Evolutionary conservation across 2,797 vertebrate genomes (phyloP).

Genomic region (Malacoctenus gilli): DNA sequence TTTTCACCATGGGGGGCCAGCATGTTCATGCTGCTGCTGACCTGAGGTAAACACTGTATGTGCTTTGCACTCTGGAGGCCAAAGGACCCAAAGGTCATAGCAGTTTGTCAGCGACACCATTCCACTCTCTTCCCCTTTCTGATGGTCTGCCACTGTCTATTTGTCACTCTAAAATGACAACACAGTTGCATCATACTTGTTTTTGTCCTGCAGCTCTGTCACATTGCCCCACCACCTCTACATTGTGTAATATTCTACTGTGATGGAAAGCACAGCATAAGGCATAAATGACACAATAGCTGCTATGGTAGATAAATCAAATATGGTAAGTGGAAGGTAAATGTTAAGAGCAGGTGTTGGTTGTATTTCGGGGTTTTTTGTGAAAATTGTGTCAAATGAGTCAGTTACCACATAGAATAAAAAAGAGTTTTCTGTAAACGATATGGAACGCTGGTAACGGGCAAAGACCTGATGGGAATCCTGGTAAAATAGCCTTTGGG

Average conservation of each 20-base stretch:
- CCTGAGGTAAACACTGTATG: conserved; percentile 75
- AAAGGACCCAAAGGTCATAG: conserved; percentile 75
- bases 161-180: conserved; percentile 82
- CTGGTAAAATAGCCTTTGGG: conserved; percentile 83
- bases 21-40: conserved; percentile 61
- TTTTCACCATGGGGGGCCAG: conserved; percentile 31
- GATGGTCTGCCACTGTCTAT: conserved; percentile 80
- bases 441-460: conserved; percentile 86
- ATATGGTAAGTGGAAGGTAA: conserved; percentile 36
- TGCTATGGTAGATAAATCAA: conserved; percentile 42
- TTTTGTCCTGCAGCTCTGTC: conserved; percentile 70
- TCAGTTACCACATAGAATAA: conserved; percentile 81
- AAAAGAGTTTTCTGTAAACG: conserved; percentile 84
- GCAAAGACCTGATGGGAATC: conserved; percentile 82
- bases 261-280: conserved; percentile 35
- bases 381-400: conserved; percentile 75
- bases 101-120: conserved; percentile 79
- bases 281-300: conserved; percentile 12
- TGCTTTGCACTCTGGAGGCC: conserved; percentile 71
- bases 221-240: conserved; percentile 62
- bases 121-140: conserved; percentile 67
- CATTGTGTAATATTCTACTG: conserved; percentile 39
- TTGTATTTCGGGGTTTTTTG: conserved; percentile 22
- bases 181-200: conserved; percentile 75
- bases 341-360: conserved; percentile 46